A percentile compares a stretch with the other conserved stretches of the same genome.
phyloP scores from a whole-genome alignment of 2,113 vertebrate genomes.

The Miniopterus natalensis region DNA sequence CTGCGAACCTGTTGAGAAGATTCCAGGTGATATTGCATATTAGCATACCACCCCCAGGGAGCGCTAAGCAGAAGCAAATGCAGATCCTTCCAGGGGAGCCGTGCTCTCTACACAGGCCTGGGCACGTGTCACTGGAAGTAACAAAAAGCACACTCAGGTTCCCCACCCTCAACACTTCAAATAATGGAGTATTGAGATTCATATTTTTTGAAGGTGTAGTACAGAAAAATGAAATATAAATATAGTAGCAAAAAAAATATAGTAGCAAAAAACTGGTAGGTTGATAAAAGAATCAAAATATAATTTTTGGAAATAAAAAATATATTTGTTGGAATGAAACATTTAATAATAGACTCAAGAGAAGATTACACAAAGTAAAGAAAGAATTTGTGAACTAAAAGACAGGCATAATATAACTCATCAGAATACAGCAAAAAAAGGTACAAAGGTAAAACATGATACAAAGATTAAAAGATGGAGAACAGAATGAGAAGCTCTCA shows the following conservation, averaged over 20 bases:
- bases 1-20: neutral
- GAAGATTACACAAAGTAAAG: neutral
- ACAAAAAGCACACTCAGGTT: neutral
- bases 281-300: neutral
- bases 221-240: slow-evolving; percentile 28
- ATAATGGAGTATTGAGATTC: neutral
- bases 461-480: neutral
- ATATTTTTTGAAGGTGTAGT: neutral
- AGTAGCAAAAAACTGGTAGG: neutral
- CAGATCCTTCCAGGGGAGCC: neutral
- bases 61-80: neutral
- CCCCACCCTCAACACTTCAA: neutral
- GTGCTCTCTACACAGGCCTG: neutral
- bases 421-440: neutral
- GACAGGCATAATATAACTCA: neutral
- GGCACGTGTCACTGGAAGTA: neutral
- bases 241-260: neutral
- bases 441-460: neutral
- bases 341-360: neutral
- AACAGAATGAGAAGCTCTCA: neutral
- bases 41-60: neutral
- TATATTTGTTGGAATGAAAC: neutral
- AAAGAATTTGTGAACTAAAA: slow-evolving; percentile 17
- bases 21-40: neutral
- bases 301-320: slow-evolving; percentile 23